These are phyloP conservation scores for Manis javanica DNA, from an alignment of 2,797 vertebrate genomes.

Conservation along the genomic window DNA sequence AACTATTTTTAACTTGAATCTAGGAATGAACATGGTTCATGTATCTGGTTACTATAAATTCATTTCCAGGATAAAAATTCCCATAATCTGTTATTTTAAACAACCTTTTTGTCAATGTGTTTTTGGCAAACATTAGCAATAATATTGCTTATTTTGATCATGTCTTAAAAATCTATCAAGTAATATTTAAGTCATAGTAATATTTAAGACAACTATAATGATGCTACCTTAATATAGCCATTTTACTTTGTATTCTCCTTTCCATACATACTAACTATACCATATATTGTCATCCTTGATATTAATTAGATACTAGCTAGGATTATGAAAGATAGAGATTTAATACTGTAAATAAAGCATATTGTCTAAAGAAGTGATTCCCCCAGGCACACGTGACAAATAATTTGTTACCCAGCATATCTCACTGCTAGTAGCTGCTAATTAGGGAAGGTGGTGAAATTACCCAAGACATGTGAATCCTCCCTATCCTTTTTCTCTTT, in stretches of 20 bases:
- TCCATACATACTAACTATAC: not conserved
- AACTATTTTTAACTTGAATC: constrained; percentile 31
- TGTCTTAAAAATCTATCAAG: not conserved
- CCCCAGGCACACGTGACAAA: not conserved
- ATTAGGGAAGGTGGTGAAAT: not conserved
- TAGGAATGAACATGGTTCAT: not conserved
- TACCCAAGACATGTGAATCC: not conserved
- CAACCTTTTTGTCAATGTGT: not conserved
- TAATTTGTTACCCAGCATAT: not conserved
- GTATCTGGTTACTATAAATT: not conserved
- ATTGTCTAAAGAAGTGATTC: not conserved
- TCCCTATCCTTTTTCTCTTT: not conserved
- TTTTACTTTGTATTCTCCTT: not conserved
- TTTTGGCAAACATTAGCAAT: not conserved
- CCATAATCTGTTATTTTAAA: constrained; percentile 2
- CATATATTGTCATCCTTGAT: not conserved
- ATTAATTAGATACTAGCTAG: not conserved
- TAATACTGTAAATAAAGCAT: not conserved
- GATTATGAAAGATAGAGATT: not conserved
- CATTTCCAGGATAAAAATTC: not conserved
- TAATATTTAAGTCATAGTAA: not conserved
- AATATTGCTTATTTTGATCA: not conserved
- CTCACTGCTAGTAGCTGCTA: not conserved
- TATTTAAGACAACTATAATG: not conserved
- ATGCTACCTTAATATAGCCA: not conserved